Percentiles rank a stretch among this genome's conserved stretches.
phyloP scores from a whole-genome alignment of 2,113 vertebrate species.

The Corythornis vintsioides region DNA sequence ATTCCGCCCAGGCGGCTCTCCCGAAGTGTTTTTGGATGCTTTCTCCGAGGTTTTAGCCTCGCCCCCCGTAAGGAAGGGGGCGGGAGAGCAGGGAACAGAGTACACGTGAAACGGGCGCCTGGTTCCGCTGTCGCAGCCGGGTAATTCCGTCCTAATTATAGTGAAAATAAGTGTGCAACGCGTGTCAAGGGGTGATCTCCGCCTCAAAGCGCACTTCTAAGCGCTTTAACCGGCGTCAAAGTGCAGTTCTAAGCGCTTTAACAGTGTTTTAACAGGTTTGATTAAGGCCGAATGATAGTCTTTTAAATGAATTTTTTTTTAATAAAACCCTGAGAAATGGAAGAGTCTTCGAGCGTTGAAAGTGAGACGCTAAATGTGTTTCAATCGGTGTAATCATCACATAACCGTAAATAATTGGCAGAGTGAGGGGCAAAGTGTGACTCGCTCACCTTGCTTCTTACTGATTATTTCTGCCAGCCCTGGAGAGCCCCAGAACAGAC shows the following conservation, averaged over 20 bases:
- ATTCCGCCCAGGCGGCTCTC: neutral
- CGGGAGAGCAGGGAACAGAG: fast-evolving
- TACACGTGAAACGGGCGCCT: fast-evolving
- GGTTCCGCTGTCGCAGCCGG: neutral
- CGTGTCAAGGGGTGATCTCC: too few species aligned
- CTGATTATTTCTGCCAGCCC: too few species aligned
- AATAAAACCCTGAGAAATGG: neutral
- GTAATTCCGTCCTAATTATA: too few species aligned
- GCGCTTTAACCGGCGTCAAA: too few species aligned
- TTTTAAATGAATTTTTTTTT: neutral
- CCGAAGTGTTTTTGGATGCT: neutral
- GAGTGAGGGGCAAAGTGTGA: neutral
- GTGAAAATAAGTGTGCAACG: too few species aligned
- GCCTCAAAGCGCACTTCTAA: too few species aligned
- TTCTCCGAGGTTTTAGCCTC: neutral
- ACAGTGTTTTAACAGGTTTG: too few species aligned
- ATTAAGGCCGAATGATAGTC: too few species aligned
- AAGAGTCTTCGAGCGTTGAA: neutral
- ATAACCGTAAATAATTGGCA: neutral
- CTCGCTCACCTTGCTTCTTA: too few species aligned
- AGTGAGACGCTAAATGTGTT: neutral
- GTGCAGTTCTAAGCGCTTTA: too few species aligned
- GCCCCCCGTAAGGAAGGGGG: too few species aligned
- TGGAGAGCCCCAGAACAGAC: neutral
- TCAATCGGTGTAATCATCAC: too few species aligned